These are phyloP conservation scores for Clivina fossor DNA, from an alignment of 2,888 invertebrate species.

Conservation along the genomic window DNA sequence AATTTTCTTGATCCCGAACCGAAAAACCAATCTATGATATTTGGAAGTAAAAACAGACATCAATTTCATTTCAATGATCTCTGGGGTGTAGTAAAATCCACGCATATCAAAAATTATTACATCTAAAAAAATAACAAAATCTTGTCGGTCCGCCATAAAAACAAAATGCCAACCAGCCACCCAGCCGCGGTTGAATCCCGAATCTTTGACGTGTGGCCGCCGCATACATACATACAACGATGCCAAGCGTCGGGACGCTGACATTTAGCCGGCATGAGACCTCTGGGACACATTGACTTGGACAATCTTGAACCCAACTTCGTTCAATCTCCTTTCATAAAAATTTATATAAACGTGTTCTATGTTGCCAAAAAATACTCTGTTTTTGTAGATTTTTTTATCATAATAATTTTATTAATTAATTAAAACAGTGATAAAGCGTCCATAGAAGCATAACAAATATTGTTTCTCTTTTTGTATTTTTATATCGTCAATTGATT, in stretches of 20 bases:
- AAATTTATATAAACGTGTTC: too few species aligned
- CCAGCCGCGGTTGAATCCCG: not conserved
- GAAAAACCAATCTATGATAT: too few species aligned
- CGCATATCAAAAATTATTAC: conserved; percentile 30
- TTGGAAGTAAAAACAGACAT: not conserved
- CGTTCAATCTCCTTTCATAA: too few species aligned
- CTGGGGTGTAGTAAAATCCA: conserved; percentile 25
- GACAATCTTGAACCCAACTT: conserved; percentile 24
- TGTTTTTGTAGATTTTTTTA: too few species aligned
- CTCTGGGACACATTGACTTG: conserved; percentile 25
- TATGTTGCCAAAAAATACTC: too few species aligned
- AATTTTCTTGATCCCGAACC: conserved; percentile 17
- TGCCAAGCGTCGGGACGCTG: conserved; percentile 13
- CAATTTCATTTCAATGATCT: conserved; percentile 27
- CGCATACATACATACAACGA: not conserved
- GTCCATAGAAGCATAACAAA: too few species aligned
- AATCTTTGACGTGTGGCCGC: too few species aligned
- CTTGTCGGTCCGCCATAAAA: conserved; percentile 22
- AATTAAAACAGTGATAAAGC: too few species aligned
- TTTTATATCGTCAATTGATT: too few species aligned
- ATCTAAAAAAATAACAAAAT: conserved; percentile 25
- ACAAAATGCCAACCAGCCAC: conserved; percentile 21
- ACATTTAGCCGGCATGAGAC: conserved; percentile 29
- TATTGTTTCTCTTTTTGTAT: too few species aligned
- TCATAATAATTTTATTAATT: too few species aligned